Base-by-base conservation (phyloP, 2,113 vertebrate genomes). In the Oplegnathus fasciatus region DNA sequence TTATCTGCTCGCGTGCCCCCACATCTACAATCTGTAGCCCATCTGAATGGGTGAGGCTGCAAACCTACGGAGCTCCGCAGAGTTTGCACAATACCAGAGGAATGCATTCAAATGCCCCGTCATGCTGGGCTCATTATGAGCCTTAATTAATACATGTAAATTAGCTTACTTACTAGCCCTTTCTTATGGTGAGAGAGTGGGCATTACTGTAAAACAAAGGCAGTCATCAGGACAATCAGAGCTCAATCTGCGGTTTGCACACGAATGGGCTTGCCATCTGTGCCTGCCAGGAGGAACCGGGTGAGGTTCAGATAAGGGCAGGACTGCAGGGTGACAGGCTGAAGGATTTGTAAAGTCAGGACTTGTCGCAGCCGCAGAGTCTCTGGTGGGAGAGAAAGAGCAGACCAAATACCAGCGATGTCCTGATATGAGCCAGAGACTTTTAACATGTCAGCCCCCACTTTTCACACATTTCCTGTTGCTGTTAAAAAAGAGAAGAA, bases 121-220 rank as follows among this genome's bases (percentile, higher is more conserved):
- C 95, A 94, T 85, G 89, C 89, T 86, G 93, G 61, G 93, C 92
- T 95, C 94, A 96, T 96, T 94, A 95, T 94, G 82, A 84, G 92
- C 71, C 89, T 95, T 95, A 95, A 96, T 96, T 95, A 95, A 95
- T 93, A 92, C 93, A 94, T 96, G 93, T 93, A 94, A 96, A 96
- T 96, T 73, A 86, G 84, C 82, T 91, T 91, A 93, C 86, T 93
- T 93, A 89, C 88, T n/a, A 57, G 34, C 13, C 86, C 72, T 93
- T 96, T 95, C 87, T 93, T 86, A 91, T 94, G 94, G 76, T 86
- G 82, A 73, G 80, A 60, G 76, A 52, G 78, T 75, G 73, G 80
- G 70, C 64, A 83, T 81, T 70, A 84, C 83, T 65, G 85, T 77
- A 85, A 94, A 84, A 94, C 93, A 95, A 94, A 93, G 84, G 88